These are phyloP conservation scores for Dorcus hopei DNA, from an alignment of 2,888 invertebrate species.

Conservation along the genomic window DNA sequence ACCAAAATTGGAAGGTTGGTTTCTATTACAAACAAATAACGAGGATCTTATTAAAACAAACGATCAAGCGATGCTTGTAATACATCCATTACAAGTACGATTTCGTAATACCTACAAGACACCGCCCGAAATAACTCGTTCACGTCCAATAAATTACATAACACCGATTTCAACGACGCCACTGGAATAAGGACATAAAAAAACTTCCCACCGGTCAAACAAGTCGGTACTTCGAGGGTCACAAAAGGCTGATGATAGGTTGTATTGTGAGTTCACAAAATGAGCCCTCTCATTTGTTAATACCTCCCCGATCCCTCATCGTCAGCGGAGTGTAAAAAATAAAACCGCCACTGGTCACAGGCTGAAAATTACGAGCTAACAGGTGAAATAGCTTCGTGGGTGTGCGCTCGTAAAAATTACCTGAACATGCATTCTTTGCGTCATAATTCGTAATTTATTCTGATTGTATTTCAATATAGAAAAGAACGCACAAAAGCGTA, in stretches of 20 bases:
- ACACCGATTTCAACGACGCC: not conserved
- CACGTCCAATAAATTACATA: not conserved
- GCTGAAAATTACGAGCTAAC: not conserved
- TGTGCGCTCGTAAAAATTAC: not conserved
- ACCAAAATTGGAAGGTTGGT: no score
- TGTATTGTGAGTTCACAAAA: constrained; percentile 24
- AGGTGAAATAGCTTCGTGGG: not conserved
- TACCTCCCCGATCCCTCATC: constrained; percentile 8
- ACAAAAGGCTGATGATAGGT: constrained; percentile 26
- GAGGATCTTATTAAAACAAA: no score
- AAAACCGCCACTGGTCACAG: constrained; percentile 1
- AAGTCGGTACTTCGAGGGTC: constrained; percentile 18
- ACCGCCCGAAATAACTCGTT: no score
- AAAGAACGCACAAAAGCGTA: no score
- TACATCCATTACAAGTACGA: no score
- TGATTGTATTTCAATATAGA: not conserved
- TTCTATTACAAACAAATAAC: no score
- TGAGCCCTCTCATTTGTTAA: constrained; percentile 27
- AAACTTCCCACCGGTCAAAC: constrained; percentile 16
- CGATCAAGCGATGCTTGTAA: no score
- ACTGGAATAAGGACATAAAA: not conserved
- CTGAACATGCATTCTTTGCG: not conserved
- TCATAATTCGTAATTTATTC: constrained; percentile 1
- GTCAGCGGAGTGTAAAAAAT: not conserved
- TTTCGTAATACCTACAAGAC: no score